Conservation (phyloP, 2,888 invertebrate genomes). For the Rhingia rostrata region DNA sequence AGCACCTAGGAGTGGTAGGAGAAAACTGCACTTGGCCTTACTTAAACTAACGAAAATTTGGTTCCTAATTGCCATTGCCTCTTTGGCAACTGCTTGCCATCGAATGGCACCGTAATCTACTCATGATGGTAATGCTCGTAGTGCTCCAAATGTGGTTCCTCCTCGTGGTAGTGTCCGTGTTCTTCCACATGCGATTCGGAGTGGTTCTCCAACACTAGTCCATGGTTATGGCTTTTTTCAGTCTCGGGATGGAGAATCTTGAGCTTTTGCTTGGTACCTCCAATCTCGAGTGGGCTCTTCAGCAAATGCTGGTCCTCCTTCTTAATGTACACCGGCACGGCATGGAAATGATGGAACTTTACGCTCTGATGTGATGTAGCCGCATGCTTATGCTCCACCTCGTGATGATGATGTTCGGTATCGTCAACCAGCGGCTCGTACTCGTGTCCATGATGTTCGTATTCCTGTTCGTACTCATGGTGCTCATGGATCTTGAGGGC, state of each 20-base stretch:
- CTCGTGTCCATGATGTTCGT: constrained; percentile 74
- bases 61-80: constrained; percentile 44
- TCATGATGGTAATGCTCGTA: constrained; percentile 80
- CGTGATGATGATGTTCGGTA: constrained; percentile 85
- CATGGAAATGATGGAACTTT: constrained; percentile 88
- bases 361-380: constrained; percentile 89
- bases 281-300: constrained; percentile 87
- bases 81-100: not conserved
- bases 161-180: constrained; percentile 80
- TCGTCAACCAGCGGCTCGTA: constrained; percentile 82
- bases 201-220: constrained; percentile 86
- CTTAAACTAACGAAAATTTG: constrained; percentile 63
- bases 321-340: constrained; percentile 88
- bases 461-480: constrained; percentile 67
- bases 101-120: constrained; percentile 37
- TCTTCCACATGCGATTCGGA: constrained; percentile 81
- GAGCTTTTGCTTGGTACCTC: constrained; percentile 85
- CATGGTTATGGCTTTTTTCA: constrained; percentile 85
- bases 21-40: constrained; percentile 29
- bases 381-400: constrained; percentile 87
- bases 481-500: constrained; percentile 70
- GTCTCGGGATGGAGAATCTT: constrained; percentile 86
- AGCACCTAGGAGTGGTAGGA: constrained; percentile 44
- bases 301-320: constrained; percentile 87
- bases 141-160: constrained; percentile 79